Evolutionary conservation across 2,797 vertebrate species (phyloP).

Genomic region (Novumbra hubbsi): DNA sequence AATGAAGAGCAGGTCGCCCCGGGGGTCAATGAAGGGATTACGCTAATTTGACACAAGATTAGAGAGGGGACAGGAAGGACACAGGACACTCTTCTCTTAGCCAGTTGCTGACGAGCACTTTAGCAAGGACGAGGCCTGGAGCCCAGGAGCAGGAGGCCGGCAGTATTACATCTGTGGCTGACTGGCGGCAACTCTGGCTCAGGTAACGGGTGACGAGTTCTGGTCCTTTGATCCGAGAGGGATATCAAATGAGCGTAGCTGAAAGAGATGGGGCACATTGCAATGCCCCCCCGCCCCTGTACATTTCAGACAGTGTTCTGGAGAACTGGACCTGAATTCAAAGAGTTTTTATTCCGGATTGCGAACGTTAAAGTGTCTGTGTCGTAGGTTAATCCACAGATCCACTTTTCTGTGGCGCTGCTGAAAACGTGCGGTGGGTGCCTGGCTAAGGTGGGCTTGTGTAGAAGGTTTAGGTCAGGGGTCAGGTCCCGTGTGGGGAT

Average conservation of each 20-base stretch:
- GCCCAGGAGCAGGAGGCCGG: neutral
- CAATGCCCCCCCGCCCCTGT: neutral
- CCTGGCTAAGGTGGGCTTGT: neutral
- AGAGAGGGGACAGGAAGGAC: conserved; percentile 25
- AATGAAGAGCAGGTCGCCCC: conserved; percentile 32
- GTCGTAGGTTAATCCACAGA: neutral
- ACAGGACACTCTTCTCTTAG: conserved; percentile 1
- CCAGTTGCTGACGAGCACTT: conserved; percentile 32
- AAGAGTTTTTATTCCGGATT: neutral
- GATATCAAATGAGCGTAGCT: neutral
- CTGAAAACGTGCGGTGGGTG: neutral
- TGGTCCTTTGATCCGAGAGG: neutral
- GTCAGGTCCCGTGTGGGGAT: conserved; percentile 12
- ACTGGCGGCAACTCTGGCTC: neutral
- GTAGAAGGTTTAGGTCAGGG: conserved; percentile 8
- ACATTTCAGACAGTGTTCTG: neutral
- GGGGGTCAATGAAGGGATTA: conserved; percentile 59
- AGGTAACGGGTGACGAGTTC: neutral
- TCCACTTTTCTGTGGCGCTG: neutral
- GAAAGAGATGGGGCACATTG: neutral
- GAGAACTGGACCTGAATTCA: neutral
- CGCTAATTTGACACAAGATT: conserved; percentile 55
- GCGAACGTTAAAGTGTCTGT: neutral
- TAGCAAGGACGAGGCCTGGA: neutral
- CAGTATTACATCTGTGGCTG: neutral